These are phyloP conservation scores for Ochropleura plecta DNA, from an alignment of 2,888 invertebrate species.

Conservation along the genomic window DNA sequence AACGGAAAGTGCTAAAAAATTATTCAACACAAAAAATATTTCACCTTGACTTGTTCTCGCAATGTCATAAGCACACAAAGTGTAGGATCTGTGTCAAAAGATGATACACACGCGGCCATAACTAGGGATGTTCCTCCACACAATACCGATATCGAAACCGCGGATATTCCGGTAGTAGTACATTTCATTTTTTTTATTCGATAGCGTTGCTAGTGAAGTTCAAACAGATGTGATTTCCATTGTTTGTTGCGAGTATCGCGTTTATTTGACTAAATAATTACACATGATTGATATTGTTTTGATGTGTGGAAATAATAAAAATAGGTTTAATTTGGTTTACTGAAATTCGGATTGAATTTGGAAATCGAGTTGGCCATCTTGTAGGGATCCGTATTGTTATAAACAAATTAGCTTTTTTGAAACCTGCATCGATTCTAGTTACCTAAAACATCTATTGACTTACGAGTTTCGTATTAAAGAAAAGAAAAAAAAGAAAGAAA, in stretches of 20 bases:
- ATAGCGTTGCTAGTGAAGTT: conserved; percentile 15
- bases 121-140: conserved; percentile 45
- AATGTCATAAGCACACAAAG: conserved; percentile 57
- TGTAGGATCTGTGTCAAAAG: conserved; percentile 52
- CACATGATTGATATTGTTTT: conserved; percentile 54
- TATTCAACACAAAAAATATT: conserved; percentile 21
- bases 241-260: conserved; percentile 43
- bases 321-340: conserved; percentile 27
- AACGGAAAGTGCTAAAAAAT: conserved; percentile 23
- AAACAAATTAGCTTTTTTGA: background rate
- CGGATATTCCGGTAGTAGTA: conserved; percentile 22
- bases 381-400: no score
- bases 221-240: conserved; percentile 34
- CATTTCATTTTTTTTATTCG: conserved; percentile 13
- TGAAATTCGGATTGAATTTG: conserved; percentile 1
- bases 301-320: conserved; percentile 42
- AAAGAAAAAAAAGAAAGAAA: no score
- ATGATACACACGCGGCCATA: conserved; percentile 53
- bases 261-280: conserved; percentile 52
- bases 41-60: conserved; percentile 56
- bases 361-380: background rate
- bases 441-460: background rate
- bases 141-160: conserved; percentile 21
- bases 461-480: no score
- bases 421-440: background rate